phyloP scores from a whole-genome alignment of 2,888 invertebrate genomes.

The Pterobdella sp. region DNA sequence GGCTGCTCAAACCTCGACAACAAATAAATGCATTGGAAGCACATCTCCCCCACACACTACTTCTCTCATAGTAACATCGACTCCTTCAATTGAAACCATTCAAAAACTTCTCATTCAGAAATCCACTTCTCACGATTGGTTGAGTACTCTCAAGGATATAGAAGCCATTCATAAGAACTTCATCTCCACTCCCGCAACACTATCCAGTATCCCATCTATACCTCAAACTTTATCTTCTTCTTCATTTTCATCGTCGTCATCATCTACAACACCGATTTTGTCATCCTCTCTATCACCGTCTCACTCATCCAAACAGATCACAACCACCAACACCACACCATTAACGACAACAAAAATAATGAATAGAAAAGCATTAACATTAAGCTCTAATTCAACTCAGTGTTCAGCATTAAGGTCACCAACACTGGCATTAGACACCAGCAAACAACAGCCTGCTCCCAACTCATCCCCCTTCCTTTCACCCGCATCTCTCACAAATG shows the following conservation, averaged over 20 bases:
- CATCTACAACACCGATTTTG: background rate
- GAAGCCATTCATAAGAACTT: background rate
- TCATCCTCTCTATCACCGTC: background rate
- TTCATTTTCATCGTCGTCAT: slow-evolving; percentile 5
- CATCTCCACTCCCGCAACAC: background rate
- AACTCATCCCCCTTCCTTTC: slow-evolving; percentile 15
- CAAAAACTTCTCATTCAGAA: background rate
- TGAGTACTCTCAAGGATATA: background rate
- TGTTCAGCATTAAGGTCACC: background rate
- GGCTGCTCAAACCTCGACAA: too few species aligned
- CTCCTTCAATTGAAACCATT: background rate
- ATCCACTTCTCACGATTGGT: background rate
- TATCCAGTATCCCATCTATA: background rate
- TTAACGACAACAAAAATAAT: background rate
- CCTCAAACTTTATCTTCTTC: background rate
- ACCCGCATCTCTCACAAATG: background rate
- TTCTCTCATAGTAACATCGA: background rate
- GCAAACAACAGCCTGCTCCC: background rate
- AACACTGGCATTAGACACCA: background rate
- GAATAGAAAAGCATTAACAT: background rate
- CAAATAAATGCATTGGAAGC: too few species aligned
- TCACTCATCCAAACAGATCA: background rate
- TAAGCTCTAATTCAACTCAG: background rate
- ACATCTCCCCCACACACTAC: background rate
- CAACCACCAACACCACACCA: background rate